Conservation (phyloP, 2,797 vertebrate genomes). For the Acanthurus lineatus region DNA sequence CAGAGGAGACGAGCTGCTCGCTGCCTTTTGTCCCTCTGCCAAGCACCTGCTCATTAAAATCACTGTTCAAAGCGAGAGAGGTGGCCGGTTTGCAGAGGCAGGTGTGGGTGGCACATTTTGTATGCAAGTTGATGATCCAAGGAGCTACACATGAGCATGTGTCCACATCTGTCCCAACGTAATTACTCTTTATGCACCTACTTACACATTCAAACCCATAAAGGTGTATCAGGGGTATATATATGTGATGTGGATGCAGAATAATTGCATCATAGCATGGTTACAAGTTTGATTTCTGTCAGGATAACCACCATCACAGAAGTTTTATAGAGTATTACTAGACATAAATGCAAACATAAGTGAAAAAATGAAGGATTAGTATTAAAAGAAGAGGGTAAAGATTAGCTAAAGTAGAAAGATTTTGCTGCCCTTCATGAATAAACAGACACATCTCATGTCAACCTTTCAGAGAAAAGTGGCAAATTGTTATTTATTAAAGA, state of each 20-base stretch:
- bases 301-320: too few relatives aligned
- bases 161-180: conserved; percentile 46
- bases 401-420: not conserved
- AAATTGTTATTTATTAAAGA: not conserved
- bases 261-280: too few relatives aligned
- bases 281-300: too few relatives aligned
- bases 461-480: not conserved
- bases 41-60: conserved; percentile 74
- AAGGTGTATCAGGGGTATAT: too few relatives aligned
- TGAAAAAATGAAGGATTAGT: too few relatives aligned
- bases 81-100: conserved; percentile 32
- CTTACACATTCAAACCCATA: not conserved
- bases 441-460: not conserved
- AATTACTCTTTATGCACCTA: conserved; percentile 35
- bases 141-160: not conserved
- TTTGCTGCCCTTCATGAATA: not conserved
- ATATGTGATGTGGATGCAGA: too few relatives aligned
- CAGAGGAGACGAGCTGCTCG: conserved; percentile 54
- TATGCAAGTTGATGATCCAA: conserved; percentile 39
- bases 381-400: not conserved
- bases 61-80: conserved; percentile 34
- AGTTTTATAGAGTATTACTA: too few relatives aligned
- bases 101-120: conserved; percentile 32
- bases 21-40: conserved; percentile 54
- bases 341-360: too few relatives aligned